These are phyloP conservation scores for Microtus oregoni DNA, from an alignment of 2,113 vertebrate species.

Conservation along the genomic window DNA sequence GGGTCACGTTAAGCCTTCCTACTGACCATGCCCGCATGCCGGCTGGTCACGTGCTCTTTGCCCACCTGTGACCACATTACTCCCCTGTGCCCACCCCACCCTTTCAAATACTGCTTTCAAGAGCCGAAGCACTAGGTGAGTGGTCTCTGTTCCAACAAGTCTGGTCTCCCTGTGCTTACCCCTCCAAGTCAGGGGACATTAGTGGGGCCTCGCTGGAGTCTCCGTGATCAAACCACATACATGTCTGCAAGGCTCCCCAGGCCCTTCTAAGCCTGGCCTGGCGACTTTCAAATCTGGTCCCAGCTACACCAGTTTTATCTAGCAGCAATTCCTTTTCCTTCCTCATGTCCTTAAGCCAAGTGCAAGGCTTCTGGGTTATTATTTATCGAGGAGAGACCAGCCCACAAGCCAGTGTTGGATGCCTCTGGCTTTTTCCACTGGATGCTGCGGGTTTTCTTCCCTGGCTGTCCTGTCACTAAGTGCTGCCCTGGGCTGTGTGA, in stretches of 20 bases:
- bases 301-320: not conserved
- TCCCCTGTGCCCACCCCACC: not conserved
- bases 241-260: not conserved
- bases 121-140: not conserved
- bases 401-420: not conserved
- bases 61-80: not conserved
- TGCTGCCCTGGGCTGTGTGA: constrained; percentile 1
- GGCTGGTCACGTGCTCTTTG: not conserved
- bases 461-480: not conserved
- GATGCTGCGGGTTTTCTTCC: constrained; percentile 16
- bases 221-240: not conserved
- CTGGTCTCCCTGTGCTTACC: not conserved
- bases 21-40: not conserved
- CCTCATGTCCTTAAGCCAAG: constrained; percentile 44
- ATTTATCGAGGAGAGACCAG: constrained; percentile 22
- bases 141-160: not conserved
- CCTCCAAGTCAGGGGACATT: not conserved
- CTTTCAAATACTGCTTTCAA: not conserved
- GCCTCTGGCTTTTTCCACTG: constrained; percentile 10
- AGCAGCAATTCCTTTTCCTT: not conserved
- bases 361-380: constrained; percentile 50
- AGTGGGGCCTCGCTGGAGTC: not conserved
- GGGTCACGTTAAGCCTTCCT: not conserved
- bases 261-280: not conserved
- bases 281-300: not conserved